phyloP scores from a whole-genome alignment of 2,888 invertebrate species.

The Tachina lurida region DNA sequence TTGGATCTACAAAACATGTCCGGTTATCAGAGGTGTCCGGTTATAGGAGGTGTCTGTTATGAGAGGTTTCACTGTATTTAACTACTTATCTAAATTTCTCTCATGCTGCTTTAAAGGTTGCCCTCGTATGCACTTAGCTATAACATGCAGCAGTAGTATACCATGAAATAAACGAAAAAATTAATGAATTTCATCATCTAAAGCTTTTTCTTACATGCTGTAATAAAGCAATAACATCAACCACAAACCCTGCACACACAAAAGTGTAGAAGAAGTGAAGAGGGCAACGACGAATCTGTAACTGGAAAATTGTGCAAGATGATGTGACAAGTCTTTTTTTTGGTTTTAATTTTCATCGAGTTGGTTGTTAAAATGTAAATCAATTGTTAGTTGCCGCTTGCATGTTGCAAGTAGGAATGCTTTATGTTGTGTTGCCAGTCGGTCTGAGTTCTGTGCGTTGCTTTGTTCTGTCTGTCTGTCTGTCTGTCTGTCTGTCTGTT shows the following conservation, averaged over 20 bases:
- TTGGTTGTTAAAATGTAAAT: constrained; percentile 45
- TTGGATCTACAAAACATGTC: too few species aligned
- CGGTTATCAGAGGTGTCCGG: too few species aligned
- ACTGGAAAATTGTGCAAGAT: constrained; percentile 43
- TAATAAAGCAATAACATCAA: constrained; percentile 20
- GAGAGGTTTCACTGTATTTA: too few species aligned
- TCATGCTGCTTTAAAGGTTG: neutral
- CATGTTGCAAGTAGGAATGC: constrained; percentile 35
- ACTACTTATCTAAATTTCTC: neutral
- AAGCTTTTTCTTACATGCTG: neutral
- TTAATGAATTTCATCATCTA: constrained; percentile 39
- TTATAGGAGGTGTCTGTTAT: too few species aligned
- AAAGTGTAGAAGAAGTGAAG: neutral
- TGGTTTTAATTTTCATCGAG: constrained; percentile 11
- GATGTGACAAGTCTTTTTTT: constrained; percentile 30
- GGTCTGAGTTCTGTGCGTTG: constrained; percentile 48
- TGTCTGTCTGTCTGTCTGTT: constrained; percentile 1
- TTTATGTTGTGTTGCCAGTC: constrained; percentile 60
- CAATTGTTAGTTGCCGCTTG: constrained; percentile 40
- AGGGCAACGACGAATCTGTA: constrained; percentile 15
- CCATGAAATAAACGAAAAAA: neutral
- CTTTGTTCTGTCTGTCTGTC: neutral
- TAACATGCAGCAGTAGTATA: neutral
- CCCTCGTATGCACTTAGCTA: neutral
- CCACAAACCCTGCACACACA: constrained; percentile 15